These are phyloP conservation scores for Nephrotoma appendiculata DNA, from an alignment of 2,888 invertebrate species.

Conservation along the genomic window DNA sequence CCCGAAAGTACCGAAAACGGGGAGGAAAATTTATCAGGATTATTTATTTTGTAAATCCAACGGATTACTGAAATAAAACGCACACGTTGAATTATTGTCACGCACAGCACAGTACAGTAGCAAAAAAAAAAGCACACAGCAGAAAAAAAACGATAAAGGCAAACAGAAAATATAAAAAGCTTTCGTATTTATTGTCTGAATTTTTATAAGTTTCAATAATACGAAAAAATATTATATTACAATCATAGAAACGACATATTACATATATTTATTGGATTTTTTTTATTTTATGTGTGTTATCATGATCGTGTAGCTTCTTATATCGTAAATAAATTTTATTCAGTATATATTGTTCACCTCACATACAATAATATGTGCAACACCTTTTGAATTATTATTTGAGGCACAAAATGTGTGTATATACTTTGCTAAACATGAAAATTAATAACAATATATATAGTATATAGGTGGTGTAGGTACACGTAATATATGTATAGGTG, in stretches of 20 bases:
- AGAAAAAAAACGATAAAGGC: background rate
- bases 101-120: background rate
- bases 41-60: constrained; percentile 4
- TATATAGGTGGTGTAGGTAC: background rate
- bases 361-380: background rate
- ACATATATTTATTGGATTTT: background rate
- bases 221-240: background rate
- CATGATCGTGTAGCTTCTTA: background rate
- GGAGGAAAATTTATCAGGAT: constrained; percentile 1
- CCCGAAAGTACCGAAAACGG: background rate
- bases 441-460: background rate
- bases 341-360: background rate
- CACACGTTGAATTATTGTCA: constrained; percentile 3
- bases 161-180: background rate
- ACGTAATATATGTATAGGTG: no score
- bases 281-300: background rate
- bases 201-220: background rate
- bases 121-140: background rate
- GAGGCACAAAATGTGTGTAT: background rate
- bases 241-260: background rate
- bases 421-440: background rate
- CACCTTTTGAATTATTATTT: background rate
- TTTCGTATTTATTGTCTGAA: background rate
- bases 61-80: constrained; percentile 1
- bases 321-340: background rate